A percentile compares a stretch with the other conserved stretches of the same genome.
Conservation (phyloP, 2,113 vertebrate species). For the Periophthalmus modestus region DNA sequence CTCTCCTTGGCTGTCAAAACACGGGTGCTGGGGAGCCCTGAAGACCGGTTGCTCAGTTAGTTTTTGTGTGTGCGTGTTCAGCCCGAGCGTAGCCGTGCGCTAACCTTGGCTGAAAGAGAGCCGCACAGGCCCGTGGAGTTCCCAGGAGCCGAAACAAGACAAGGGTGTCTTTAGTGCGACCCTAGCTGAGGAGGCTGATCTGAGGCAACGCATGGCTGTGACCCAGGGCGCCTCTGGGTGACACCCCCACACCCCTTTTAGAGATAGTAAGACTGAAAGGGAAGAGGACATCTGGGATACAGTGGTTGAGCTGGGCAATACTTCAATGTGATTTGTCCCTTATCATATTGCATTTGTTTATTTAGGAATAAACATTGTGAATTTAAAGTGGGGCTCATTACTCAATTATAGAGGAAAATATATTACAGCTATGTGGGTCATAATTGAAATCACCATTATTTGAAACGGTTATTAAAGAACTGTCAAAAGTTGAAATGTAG, state of each 20-base stretch:
- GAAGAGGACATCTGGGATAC: conserved; percentile 76
- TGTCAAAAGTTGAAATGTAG: no score
- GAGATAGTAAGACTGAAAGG: conserved; percentile 46
- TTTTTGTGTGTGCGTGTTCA: conserved; percentile 19
- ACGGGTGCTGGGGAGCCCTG: conserved; percentile 70
- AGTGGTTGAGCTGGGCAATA: conserved; percentile 34
- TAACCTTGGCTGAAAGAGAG: conserved; percentile 77
- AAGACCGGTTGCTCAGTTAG: conserved; percentile 74
- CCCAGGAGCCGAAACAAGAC: conserved; percentile 61
- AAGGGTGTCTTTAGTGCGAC: conserved; percentile 60
- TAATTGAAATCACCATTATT: not conserved
- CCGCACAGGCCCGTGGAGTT: conserved; percentile 53
- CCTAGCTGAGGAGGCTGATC: conserved; percentile 70
- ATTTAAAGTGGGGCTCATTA: not conserved
- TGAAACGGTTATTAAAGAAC: not conserved
- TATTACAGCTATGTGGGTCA: not conserved
- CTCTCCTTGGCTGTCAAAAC: conserved; percentile 79
- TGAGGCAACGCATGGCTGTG: no score
- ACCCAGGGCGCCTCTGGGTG: no score
- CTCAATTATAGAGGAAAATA: not conserved
- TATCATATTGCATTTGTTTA: not conserved
- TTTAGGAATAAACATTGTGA: not conserved
- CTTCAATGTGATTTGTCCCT: not conserved
- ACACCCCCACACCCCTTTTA: conserved; percentile 45
- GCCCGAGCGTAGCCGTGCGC: conserved; percentile 57